Base-by-base conservation (phyloP, 2,888 invertebrate genomes). In the Nezara viridula region DNA sequence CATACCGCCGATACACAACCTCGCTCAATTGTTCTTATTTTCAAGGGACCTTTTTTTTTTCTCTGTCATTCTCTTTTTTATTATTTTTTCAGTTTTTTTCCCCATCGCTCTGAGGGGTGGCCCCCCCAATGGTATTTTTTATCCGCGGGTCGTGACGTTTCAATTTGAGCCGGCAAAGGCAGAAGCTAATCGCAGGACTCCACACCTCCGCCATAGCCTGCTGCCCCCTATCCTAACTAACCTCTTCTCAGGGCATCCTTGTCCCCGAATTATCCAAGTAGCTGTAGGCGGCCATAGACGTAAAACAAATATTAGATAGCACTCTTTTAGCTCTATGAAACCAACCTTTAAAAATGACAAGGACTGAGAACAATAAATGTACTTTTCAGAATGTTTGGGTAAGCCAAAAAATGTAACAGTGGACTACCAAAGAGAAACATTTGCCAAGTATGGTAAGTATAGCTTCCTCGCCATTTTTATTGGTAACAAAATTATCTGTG, bases 21-120 rank as follows among this genome's bases (percentile, higher is more conserved):
- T 66, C 73, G 55, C 88, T 88, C 88, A 66, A 88, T 88, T 88
- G 88, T 88, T 88, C 88, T 88, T 88, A 88, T 88, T 88, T 88
- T 88, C 88, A 50, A 88, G 88, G 86, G 86, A 50, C 52, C 44
- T 0, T 7, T 24, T 81, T 81, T 81, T 81, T 81, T 44, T 47
- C 40, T 55, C 86, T 52, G 52, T 50, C 47, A 85, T 47, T 87
- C 52, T 87, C 52, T 37, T 88, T 66, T 88, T 88, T 88, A 60
- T 88, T 50, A 88, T 88, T 88, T 60, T 87, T 77, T 77, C 77
- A 32, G 27, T 86, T 81, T 81, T 77, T 44, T n/a, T 44, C 32
- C 16, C 32, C 19, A 37, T 37, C 66, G 81, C 44, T 44, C 44
- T 24, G 81, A 81, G 81, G 81, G 81, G 77, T 4, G 24, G n/a